Evolutionary conservation across 1,140 invertebrate species (phyloP).

Genomic region (Macrotrachela quadricornifera): DNA sequence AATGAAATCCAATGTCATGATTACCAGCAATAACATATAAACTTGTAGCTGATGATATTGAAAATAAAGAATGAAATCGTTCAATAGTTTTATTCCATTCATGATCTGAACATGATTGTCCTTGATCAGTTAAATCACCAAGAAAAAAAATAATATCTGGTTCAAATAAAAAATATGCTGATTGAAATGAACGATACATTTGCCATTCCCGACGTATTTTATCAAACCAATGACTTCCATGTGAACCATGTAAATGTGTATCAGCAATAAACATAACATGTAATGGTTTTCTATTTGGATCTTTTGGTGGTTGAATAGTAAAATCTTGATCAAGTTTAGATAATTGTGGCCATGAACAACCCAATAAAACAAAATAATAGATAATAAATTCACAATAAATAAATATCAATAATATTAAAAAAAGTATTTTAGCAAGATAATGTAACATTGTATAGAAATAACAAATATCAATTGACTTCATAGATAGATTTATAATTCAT

Average conservation of each 20-base stretch:
- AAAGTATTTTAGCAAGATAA: no score
- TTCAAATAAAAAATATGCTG: constrained; percentile 52
- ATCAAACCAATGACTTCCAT: constrained; percentile 79
- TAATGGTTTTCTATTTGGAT: background rate
- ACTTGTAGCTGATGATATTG: no score
- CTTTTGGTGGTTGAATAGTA: no score
- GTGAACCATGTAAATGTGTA: constrained; percentile 65
- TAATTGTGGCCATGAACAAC: no score
- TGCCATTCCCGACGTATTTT: constrained; percentile 87
- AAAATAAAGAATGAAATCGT: constrained; percentile 41
- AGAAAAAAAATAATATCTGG: constrained; percentile 76
- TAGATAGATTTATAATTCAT: no score
- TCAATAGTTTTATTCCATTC: constrained; percentile 53
- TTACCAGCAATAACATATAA: no score
- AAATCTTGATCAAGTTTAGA: no score
- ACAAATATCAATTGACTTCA: no score
- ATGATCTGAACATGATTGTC: constrained; percentile 51
- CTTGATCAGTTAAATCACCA: constrained; percentile 89
- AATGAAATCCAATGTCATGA: constrained; percentile 10
- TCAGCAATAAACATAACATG: constrained; percentile 64
- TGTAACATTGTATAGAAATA: no score
- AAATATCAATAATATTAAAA: no score
- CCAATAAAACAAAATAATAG: no score
- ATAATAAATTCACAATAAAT: no score
- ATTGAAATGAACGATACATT: constrained; percentile 79